Percentiles rank a stretch among this genome's conserved stretches.
phyloP scores from a whole-genome alignment of 2,113 vertebrate species.

The Acrocephalus kingi region DNA sequence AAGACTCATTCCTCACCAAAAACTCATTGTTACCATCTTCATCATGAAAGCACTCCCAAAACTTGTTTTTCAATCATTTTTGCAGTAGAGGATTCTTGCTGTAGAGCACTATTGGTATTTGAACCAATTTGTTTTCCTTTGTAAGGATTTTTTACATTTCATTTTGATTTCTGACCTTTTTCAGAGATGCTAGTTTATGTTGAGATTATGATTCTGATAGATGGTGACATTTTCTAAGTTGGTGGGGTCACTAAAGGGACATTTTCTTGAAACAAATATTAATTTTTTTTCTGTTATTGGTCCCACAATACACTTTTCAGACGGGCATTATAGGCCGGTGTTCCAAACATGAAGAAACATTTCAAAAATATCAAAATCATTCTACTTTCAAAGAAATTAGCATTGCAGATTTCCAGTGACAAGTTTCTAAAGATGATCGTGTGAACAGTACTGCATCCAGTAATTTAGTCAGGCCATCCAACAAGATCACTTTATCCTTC shows the following conservation, averaged over 20 bases:
- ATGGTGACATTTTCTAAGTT: slow-evolving; percentile 44
- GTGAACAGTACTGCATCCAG: background rate
- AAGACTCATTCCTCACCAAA: background rate
- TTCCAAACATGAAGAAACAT: background rate
- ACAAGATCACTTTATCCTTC: background rate
- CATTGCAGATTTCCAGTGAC: background rate
- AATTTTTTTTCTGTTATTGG: background rate
- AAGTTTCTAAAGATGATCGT: background rate
- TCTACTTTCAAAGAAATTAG: background rate
- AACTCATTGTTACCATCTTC: background rate
- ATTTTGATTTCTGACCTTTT: slow-evolving; percentile 52
- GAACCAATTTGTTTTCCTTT: background rate
- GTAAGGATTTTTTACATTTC: background rate
- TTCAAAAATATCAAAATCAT: background rate
- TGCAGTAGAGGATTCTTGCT: background rate
- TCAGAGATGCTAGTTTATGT: background rate
- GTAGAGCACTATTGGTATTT: background rate
- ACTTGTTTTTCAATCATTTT: background rate
- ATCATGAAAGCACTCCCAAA: background rate
- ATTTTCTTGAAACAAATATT: background rate
- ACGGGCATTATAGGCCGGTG: background rate
- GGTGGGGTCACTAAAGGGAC: slow-evolving; percentile 32
- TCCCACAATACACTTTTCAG: background rate
- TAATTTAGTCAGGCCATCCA: background rate
- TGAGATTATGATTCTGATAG: slow-evolving; percentile 40